phyloP scores from a whole-genome alignment of 2,888 invertebrate species.

The Ochropleura leucogaster region DNA sequence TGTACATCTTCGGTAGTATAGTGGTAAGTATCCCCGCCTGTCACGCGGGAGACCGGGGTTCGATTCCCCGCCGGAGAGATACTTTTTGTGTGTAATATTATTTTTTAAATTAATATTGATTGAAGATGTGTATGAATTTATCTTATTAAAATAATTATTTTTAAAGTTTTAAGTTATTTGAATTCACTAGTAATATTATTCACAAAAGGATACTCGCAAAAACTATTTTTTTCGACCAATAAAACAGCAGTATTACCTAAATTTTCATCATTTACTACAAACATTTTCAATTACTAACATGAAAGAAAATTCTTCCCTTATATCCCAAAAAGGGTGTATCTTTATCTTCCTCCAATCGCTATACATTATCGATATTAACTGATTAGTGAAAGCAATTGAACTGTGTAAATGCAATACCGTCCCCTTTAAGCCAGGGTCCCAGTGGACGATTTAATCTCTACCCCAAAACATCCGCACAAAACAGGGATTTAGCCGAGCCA shows the following conservation, averaged over 20 bases:
- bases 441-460: constrained; percentile 66
- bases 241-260: neutral
- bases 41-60: constrained; percentile 88
- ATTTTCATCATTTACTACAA: neutral
- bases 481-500: constrained; percentile 57
- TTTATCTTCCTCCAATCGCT: constrained; percentile 32
- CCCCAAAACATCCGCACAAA: constrained; percentile 67
- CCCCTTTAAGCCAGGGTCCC: constrained; percentile 55
- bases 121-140: neutral
- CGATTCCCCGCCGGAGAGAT: constrained; percentile 72
- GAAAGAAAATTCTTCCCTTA: constrained; percentile 13
- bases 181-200: neutral
- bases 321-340: constrained; percentile 19
- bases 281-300: constrained; percentile 12
- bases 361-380: constrained; percentile 62
- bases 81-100: constrained; percentile 22
- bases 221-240: neutral
- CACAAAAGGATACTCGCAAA: neutral
- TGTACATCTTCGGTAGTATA: constrained; percentile 88
- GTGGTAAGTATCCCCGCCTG: constrained; percentile 91
- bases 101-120: neutral
- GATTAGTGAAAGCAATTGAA: constrained; percentile 68
- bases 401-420: constrained; percentile 66
- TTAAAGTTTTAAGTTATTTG: neutral
- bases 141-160: neutral